phyloP scores from a whole-genome alignment of 2,888 invertebrate genomes.

The Cenopis cana region DNA sequence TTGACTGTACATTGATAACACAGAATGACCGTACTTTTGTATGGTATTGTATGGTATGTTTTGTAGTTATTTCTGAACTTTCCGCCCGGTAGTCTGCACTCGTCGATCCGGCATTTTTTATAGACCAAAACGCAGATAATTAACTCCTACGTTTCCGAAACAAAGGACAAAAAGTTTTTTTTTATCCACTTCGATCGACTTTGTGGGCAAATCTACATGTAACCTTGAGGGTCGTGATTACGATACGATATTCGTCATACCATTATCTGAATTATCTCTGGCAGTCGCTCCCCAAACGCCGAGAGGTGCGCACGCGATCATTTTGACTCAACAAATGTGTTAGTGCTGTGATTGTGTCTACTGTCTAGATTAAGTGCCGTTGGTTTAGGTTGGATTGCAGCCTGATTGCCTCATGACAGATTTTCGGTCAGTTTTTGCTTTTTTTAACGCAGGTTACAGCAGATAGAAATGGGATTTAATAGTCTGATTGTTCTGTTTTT shows the following conservation, averaged over 20 bases:
- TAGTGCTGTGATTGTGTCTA: constrained; percentile 21
- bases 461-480: constrained; percentile 1
- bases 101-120: neutral
- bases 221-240: constrained; percentile 30
- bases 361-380: neutral
- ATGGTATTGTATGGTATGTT: too few species aligned
- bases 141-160: neutral
- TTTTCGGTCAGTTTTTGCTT: neutral
- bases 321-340: neutral
- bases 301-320: constrained; percentile 4
- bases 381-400: constrained; percentile 5
- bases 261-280: constrained; percentile 35
- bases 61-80: neutral
- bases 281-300: constrained; percentile 15
- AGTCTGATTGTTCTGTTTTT: neutral
- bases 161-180: neutral
- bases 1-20: too few species aligned
- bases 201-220: constrained; percentile 16
- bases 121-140: neutral
- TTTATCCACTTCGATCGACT: constrained; percentile 6
- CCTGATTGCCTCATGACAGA: constrained; percentile 24
- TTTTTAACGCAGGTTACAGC: neutral
- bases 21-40: too few species aligned
- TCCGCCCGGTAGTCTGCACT: neutral
- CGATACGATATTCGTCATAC: constrained; percentile 19